Base-by-base conservation (phyloP, 2,888 invertebrate species). In the Anthophora plumipes region DNA sequence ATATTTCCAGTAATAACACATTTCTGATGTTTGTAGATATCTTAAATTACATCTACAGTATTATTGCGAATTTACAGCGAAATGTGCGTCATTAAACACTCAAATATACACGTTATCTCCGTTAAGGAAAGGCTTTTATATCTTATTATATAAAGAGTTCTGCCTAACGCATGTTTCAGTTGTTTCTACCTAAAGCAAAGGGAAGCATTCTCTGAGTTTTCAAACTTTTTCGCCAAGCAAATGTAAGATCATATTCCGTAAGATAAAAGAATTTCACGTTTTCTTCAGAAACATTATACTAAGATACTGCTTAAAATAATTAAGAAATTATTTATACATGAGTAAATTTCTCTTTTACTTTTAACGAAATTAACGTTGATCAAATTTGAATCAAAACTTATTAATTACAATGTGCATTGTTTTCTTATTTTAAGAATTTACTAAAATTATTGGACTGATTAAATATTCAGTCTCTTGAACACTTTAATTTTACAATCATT, bases 101-200 rank as follows among this genome's bases (percentile, higher is more conserved):
- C 66, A 72, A 85, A 80, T 39, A 59, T 11, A 55, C 22, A 11
- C 54, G 63, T 85, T 85, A 83, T 85, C 82, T 59, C 41, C n/a
- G 25, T 17, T n/a, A 48, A 63, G 59, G 20, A 68, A 73, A 78
- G 52, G 31, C 60, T 60, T 57, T 67, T 60, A 59, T 71, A 80
- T 69, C 59, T 86, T 82, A 79, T 84, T 87, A 83, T 80, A 86
- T 85, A 86, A 86, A 82, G 68, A 54, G 46, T 46, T 48, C 11
- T 52, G 14, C 37, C 31, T 67, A 11, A 3, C 43, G 3, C n/a
- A 5, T 39, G 20, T 2, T 20, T n/a, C 77, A 85, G 75, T 85
- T 52, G 52, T 63, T 61, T 59, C 20, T 20, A n/a, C n/a, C 14
- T 12, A 12, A 55, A 20, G 20, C 61, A 0, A 54, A 57, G 37